Conservation (phyloP, 2,888 invertebrate genomes). For the Stramonita haemastoma region DNA sequence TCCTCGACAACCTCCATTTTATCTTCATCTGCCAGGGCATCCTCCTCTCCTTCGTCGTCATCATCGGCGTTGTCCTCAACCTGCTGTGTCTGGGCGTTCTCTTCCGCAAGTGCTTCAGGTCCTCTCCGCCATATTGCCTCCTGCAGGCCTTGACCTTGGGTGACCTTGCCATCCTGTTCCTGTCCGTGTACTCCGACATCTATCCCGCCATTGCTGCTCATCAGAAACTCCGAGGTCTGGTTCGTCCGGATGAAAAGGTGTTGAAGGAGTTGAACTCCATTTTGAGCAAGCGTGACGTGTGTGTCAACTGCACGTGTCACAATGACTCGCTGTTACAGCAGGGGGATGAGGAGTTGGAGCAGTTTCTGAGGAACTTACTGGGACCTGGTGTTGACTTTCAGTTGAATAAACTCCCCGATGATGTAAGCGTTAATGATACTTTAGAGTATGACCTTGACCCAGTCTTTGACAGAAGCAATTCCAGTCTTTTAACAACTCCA, state of each 20-base stretch:
- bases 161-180: conserved; percentile 32
- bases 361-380: background rate
- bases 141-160: conserved; percentile 36
- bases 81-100: conserved; percentile 33
- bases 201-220: conserved; percentile 32
- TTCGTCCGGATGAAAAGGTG: background rate
- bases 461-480: background rate
- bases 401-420: background rate
- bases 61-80: conserved; percentile 35
- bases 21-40: conserved; percentile 38
- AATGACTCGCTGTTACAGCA: background rate
- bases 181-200: conserved; percentile 42
- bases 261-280: background rate
- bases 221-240: background rate
- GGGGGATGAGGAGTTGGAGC: background rate
- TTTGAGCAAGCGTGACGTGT: background rate
- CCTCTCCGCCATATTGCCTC: conserved; percentile 35
- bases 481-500: background rate
- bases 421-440: background rate
- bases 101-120: background rate
- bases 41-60: conserved; percentile 25
- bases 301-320: background rate
- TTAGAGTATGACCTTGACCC: background rate
- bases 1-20: conserved; percentile 31
- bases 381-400: background rate